Evolutionary conservation across 1,140 invertebrate species (phyloP), one percentile per base, ranked within the genome.

Genomic region (Helicoverpa armigera): DNA sequence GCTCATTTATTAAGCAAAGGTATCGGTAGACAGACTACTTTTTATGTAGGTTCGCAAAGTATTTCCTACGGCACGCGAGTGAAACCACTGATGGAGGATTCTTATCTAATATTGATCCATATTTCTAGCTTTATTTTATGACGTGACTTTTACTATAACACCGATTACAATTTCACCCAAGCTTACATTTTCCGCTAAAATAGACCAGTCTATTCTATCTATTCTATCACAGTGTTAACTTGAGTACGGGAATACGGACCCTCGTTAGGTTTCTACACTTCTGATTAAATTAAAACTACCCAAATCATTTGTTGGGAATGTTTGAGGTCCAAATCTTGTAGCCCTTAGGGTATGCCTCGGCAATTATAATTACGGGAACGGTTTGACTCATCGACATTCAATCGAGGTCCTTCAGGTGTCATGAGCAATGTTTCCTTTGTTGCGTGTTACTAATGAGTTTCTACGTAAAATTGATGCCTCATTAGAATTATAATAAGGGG

Each of bases 241-340:
- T 50, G 67, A 76, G 77, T 43, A 65, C 35, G 23, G 58, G 67
- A 76, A 73, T 43, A 65, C 35, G 23, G 58, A 82, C 84, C 84
- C 82, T 85, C 79, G 82, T 85, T 85, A 83, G 63, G 61, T 79
- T 48, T 78, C 69, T 82, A 72, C 74, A 78, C 77, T 77, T 83
- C 80, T 85, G 82, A 85, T 85, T 82, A 76, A 77, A 85, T 83
- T 85, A 82, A 79, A 82, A 78, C 75, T 78, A 79, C 84, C 80
- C 77, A 80, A 85, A 79, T 83, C 72, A 80, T 81, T 18, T 73
- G 50, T 13, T 76, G 76, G 73, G 77, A 82, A 48, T 73, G 69
- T 78, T 78, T 73, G 23, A 48, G 82, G 48, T 60, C 29, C 43
- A 54, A 83, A 78, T 73, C 50, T 78, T 60, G 70, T 77, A 56